These are phyloP conservation scores for Dipodomys ordii DNA, from an alignment of 2,113 vertebrate genomes.

Conservation along the genomic window DNA sequence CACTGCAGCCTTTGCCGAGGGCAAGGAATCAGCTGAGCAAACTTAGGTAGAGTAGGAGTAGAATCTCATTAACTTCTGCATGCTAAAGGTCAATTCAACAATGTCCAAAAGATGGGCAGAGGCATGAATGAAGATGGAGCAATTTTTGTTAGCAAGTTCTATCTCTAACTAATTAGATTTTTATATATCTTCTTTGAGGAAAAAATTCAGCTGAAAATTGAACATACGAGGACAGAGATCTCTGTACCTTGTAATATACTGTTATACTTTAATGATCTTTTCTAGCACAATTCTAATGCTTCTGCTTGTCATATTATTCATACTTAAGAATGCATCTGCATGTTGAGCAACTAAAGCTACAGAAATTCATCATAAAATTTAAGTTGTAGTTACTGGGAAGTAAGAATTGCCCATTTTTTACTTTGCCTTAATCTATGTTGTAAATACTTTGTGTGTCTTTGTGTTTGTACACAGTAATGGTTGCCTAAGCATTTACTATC, in stretches of 20 bases:
- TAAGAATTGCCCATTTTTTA: conserved; percentile 76
- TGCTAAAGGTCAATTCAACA: conserved; percentile 89
- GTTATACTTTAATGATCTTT: conserved; percentile 66
- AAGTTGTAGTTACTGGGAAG: conserved; percentile 76
- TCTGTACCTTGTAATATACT: conserved; percentile 77
- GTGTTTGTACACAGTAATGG: conserved; percentile 38
- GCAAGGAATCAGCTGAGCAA: conserved; percentile 99
- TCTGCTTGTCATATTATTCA: conserved; percentile 82
- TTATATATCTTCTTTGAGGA: conserved; percentile 73
- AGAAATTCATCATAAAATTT: conserved; percentile 72
- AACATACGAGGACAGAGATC: conserved; percentile 80
- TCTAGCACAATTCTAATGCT: conserved; percentile 85
- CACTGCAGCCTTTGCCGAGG: conserved; percentile 99
- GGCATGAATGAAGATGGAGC: conserved; percentile 84
- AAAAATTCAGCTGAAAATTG: conserved; percentile 73
- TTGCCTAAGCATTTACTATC: conserved; percentile 72
- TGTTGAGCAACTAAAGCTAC: conserved; percentile 82
- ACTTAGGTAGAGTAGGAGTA: conserved; percentile 98
- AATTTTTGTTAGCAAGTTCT: conserved; percentile 82
- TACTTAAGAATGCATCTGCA: conserved; percentile 85
- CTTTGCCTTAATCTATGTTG: conserved; percentile 77
- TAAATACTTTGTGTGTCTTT: conserved; percentile 72
- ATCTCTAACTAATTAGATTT: conserved; percentile 85
- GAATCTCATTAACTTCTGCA: conserved; percentile 89
- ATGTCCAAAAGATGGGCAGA: conserved; percentile 85